Percentiles rank a stretch among this genome's conserved stretches.
Evolutionary conservation across 1,140 invertebrate genomes (phyloP).

Genomic region (Drosophila bocki): DNA sequence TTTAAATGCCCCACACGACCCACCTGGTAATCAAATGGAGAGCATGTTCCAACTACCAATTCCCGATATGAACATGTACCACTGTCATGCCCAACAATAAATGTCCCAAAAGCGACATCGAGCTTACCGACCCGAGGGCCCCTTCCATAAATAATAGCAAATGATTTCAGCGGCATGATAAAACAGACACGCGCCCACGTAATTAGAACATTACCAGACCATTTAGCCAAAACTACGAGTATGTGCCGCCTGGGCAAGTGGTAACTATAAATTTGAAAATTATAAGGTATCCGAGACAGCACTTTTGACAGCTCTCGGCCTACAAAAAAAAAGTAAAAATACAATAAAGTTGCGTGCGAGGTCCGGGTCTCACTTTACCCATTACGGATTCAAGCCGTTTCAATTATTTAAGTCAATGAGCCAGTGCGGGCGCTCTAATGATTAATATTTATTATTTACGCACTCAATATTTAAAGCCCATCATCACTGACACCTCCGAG

Average conservation of each 20-base stretch:
- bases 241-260: conserved; percentile 26
- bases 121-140: conserved; percentile 1
- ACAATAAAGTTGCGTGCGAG: conserved; percentile 30
- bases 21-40: conserved; percentile 63
- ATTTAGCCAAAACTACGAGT: conserved; percentile 62
- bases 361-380: conserved; percentile 29
- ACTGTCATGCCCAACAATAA: conserved; percentile 43
- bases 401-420: conserved; percentile 52
- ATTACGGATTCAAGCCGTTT: conserved; percentile 23
- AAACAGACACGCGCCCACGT: conserved; percentile 79
- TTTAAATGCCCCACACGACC: conserved; percentile 53
- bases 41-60: conserved; percentile 63
- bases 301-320: conserved; percentile 58
- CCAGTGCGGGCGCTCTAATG: conserved; percentile 55
- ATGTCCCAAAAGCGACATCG: conserved; percentile 24
- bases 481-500: conserved; percentile 50
- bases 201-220: conserved; percentile 80
- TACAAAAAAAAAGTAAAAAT: conserved; percentile 3
- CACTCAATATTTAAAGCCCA: conserved; percentile 49
- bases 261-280: conserved; percentile 55
- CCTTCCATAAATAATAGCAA: conserved; percentile 57
- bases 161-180: conserved; percentile 63
- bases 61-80: conserved; percentile 33
- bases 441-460: conserved; percentile 54
- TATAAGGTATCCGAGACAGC: conserved; percentile 57